A percentile compares a stretch with the other conserved stretches of the same genome.
phyloP scores from a whole-genome alignment of 2,797 vertebrate species.

The Amblyraja radiata region DNA sequence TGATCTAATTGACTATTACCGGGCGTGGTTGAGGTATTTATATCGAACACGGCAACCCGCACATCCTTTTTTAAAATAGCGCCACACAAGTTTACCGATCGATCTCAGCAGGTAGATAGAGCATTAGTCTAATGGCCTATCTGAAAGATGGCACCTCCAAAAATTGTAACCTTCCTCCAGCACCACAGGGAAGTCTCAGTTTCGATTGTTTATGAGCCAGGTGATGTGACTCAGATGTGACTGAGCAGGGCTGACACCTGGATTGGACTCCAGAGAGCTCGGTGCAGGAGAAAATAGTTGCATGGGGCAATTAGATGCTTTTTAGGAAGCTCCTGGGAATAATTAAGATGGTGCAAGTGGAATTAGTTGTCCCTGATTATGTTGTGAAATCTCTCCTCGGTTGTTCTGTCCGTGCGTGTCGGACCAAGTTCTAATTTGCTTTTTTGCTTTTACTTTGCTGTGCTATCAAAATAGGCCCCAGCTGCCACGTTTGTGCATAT shows the following conservation, averaged over 20 bases:
- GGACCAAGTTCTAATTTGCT: background rate
- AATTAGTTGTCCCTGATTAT: background rate
- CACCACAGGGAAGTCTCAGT: background rate
- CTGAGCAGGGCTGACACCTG: background rate
- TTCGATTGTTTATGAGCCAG: background rate
- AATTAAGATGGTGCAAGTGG: background rate
- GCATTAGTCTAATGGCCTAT: background rate
- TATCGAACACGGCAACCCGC: background rate
- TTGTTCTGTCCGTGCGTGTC: background rate
- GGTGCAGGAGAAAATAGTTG: background rate
- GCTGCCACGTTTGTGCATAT: background rate
- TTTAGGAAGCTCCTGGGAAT: background rate
- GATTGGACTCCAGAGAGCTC: background rate
- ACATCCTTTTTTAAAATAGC: background rate
- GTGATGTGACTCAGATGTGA: background rate
- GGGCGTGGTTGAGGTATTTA: background rate
- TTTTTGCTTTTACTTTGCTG: background rate
- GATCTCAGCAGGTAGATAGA: background rate
- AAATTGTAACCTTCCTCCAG: background rate
- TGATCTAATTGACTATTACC: background rate
- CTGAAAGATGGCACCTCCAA: background rate
- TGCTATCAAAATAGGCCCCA: background rate
- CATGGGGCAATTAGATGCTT: background rate
- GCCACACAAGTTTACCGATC: background rate
- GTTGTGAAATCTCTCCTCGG: background rate